Conservation (phyloP, 2,888 invertebrate species). For the Epiblema foenella region DNA sequence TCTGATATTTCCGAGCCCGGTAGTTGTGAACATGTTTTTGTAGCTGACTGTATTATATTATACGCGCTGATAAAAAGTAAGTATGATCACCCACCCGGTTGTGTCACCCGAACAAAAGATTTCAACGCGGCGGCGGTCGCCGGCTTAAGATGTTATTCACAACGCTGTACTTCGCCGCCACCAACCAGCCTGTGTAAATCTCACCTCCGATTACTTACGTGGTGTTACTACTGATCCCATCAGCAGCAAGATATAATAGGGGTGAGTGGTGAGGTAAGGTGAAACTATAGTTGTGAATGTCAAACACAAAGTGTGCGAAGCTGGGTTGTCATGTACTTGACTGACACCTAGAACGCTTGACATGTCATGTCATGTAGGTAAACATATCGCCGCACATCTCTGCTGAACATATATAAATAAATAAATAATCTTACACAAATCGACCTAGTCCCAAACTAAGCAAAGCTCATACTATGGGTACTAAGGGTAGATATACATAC, state of each 20-base stretch:
- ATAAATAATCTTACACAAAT: too few species aligned
- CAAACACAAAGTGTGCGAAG: background rate
- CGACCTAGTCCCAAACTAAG: too few species aligned
- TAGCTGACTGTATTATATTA: background rate
- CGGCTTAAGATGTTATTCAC: background rate
- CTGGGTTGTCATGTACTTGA: too few species aligned
- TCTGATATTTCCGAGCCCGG: background rate
- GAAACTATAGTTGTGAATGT: background rate
- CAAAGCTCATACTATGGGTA: too few species aligned
- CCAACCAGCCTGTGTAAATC: background rate
- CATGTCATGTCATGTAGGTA: too few species aligned
- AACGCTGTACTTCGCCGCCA: background rate
- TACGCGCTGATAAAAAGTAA: background rate
- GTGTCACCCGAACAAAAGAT: slow-evolving; percentile 51
- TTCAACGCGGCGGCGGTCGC: slow-evolving; percentile 38
- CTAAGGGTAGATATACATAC: too few species aligned
- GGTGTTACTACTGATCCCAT: background rate
- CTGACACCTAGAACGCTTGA: too few species aligned
- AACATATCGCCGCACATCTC: too few species aligned
- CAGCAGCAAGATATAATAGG: background rate
- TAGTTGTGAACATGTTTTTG: background rate
- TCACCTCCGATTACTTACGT: background rate
- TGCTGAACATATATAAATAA: too few species aligned
- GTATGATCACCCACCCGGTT: background rate
- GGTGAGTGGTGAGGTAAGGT: background rate